Base-by-base conservation (phyloP, 2,888 invertebrate species). In the Stramonita haemastoma region DNA sequence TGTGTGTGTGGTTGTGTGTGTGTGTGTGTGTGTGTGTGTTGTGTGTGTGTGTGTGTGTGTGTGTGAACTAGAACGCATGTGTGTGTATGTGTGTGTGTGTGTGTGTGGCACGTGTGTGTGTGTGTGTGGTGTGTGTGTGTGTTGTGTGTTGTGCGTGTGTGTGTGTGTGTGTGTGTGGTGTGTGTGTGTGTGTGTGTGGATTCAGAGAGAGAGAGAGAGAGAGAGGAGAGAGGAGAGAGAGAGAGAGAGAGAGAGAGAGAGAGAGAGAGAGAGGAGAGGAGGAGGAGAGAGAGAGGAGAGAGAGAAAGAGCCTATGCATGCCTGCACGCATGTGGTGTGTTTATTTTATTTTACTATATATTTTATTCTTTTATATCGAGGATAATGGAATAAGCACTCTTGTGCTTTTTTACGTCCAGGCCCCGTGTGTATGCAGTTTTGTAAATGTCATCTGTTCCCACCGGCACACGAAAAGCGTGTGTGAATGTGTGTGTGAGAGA, bases 101-200 rank as follows among this genome's bases (percentile, higher is more conserved):
- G 46, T 83, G 22, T 83, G 83, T 79, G 2, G 29, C 17, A 4
- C n/a, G 17, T 34, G 32, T 32, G 22, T 79, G n/a, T n/a, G n/a
- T n/a, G n/a, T n/a, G n/a, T n/a, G n/a, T n/a, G 73, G 13, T n/a
- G n/a, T n/a, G 81, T 34, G 22, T 81, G 81, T 81, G 36, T 81
- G 36, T 34, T 81, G 29, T 34, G 81, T 81, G 22, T n/a, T 32
- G 34, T 81, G 34, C 17, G 34, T 34, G 5, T 34, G 1, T 81
- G 19, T 81, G 34, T 34, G 22, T 81, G n/a, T n/a, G n/a, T n/a
- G n/a, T n/a, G n/a, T n/a, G n/a, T n/a, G n/a, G n/a, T n/a, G n/a
- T n/a, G 81, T 34, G 22, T 81, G 81, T 81, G 36, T 81, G 36
- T 34, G n/a, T 81, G 29, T 34, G 81, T 81, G 22, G 13, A n/a